These are phyloP conservation scores for Magallana angulata DNA, from an alignment of 1,140 invertebrate genomes.

Conservation along the genomic window DNA sequence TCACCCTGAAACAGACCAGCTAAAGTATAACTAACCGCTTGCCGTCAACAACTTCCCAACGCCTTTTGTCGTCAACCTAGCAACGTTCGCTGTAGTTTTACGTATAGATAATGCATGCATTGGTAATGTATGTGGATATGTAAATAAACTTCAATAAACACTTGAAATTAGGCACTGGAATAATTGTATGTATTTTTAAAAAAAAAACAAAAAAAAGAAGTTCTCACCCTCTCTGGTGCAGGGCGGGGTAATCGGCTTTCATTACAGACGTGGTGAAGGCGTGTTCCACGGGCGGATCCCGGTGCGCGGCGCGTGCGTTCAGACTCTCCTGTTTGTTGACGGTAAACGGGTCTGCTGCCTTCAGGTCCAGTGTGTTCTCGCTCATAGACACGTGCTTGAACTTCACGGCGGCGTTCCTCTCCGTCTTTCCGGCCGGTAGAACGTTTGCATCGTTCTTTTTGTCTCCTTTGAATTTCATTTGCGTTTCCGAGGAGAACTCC, in stretches of 20 bases:
- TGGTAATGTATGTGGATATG: too few relatives aligned
- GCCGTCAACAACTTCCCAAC: too few relatives aligned
- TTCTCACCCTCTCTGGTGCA: conserved; percentile 60
- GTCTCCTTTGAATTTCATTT: conserved; percentile 61
- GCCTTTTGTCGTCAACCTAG: too few relatives aligned
- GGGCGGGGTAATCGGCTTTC: conserved; percentile 66
- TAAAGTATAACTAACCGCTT: too few relatives aligned
- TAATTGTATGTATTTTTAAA: too few relatives aligned
- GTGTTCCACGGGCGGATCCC: conserved; percentile 46
- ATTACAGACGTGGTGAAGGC: conserved; percentile 65
- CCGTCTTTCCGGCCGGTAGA: conserved; percentile 61
- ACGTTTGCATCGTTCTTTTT: conserved; percentile 59
- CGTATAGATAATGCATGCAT: too few relatives aligned
- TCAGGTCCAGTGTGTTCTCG: conserved; percentile 64
- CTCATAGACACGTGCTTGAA: conserved; percentile 62
- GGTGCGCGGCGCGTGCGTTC: conserved; percentile 56
- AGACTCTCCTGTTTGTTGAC: conserved; percentile 62
- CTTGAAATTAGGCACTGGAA: too few relatives aligned
- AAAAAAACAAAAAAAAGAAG: neutral
- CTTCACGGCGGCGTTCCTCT: conserved; percentile 53
- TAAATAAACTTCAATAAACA: too few relatives aligned
- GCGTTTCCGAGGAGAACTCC: conserved; percentile 64
- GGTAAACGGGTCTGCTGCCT: conserved; percentile 61
- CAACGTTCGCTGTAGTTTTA: too few relatives aligned
- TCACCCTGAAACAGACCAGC: conserved; percentile 54